These are phyloP conservation scores for Dasyornis broadbenti DNA, from an alignment of 2,113 vertebrate genomes.

Conservation along the genomic window DNA sequence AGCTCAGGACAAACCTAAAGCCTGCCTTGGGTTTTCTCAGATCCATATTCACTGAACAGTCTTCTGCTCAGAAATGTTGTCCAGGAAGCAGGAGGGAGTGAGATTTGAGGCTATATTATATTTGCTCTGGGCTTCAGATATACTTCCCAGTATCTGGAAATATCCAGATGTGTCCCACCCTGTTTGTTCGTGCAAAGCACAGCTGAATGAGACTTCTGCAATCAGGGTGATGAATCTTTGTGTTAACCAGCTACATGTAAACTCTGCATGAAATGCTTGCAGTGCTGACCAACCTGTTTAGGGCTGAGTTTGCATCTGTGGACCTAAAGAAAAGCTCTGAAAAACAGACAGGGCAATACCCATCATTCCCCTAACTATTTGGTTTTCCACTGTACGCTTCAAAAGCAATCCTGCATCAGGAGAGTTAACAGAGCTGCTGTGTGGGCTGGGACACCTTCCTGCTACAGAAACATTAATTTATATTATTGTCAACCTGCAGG, in stretches of 20 bases:
- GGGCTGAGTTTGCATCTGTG: neutral
- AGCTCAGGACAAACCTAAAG: neutral
- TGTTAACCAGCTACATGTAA: neutral
- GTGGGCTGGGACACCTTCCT: neutral
- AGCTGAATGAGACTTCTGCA: neutral
- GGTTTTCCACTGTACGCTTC: neutral
- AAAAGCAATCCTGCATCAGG: neutral
- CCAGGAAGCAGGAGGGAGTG: neutral
- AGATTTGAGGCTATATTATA: neutral
- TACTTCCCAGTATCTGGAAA: neutral
- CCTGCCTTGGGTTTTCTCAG: neutral
- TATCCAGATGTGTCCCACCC: neutral
- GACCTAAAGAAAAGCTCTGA: neutral
- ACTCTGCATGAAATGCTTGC: neutral
- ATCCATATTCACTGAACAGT: neutral
- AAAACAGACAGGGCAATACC: neutral
- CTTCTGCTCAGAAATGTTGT: neutral
- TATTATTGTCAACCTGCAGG: conserved; percentile 61
- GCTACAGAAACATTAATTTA: neutral
- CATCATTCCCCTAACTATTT: neutral
- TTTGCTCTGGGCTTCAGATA: neutral
- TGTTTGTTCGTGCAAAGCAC: accelerated
- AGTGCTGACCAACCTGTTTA: neutral
- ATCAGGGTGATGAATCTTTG: neutral
- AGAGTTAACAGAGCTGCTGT: neutral